Conservation (phyloP, 2,797 vertebrate genomes). For the Dromococcyx pavoninus region DNA sequence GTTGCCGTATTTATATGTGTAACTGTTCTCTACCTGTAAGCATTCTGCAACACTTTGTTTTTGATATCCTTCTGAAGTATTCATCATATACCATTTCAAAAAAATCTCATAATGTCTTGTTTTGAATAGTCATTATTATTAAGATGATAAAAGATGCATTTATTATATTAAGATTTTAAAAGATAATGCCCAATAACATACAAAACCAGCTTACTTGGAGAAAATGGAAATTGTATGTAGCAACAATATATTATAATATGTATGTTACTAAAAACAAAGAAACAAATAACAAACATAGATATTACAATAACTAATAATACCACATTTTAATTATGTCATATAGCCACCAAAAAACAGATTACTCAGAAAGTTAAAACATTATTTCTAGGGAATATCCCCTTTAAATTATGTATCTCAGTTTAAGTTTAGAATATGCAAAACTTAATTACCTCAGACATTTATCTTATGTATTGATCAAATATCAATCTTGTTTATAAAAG, state of each 20-base stretch:
- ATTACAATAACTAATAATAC: neutral
- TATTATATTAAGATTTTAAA: neutral
- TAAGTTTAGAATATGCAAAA: neutral
- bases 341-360: neutral
- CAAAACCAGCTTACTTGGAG: neutral
- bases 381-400: neutral
- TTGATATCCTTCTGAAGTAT: neutral
- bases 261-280: neutral
- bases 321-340: neutral
- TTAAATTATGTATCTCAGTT: neutral
- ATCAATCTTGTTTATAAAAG: neutral
- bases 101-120: neutral
- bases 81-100: neutral
- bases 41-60: neutral
- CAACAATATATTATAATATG: neutral
- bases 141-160: neutral
- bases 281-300: neutral
- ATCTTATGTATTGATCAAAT: neutral
- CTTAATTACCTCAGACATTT: neutral
- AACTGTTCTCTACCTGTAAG: neutral
- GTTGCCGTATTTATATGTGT: neutral
- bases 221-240: neutral
- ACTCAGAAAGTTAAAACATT: neutral
- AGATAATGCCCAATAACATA: neutral
- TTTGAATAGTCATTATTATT: neutral